Base-by-base conservation (phyloP, 2,888 invertebrate genomes). In the Serripes groenlandicus region DNA sequence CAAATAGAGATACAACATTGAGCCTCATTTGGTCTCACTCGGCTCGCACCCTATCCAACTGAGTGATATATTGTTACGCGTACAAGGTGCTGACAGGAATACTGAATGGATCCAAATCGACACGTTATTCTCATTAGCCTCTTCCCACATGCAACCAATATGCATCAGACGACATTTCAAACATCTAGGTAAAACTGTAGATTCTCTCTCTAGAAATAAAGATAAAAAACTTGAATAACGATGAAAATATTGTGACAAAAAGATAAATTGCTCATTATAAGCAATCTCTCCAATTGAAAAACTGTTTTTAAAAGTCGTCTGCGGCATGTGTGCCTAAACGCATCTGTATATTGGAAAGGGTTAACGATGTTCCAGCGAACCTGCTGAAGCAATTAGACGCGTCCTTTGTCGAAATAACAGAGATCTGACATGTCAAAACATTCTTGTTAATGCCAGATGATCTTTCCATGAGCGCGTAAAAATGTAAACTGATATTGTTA, bases 371-470 rank as follows among this genome's bases (percentile, higher is more conserved):
- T n/a, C n/a, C n/a, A n/a, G n/a, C n/a, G n/a, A n/a, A 21, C 49
- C 49, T 49, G 49, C 18, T 21, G 49, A 21, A 49, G 21, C 49
- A 21, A 49, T 49, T 49, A 49, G 49, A 49, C 3, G 49, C 21
- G 3, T 5, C 2, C 49, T 2, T 49, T 62, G 18, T 15, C 32
- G 34, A 1, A 62, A 32, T 34, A 62, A 62, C 34, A 21, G 21
- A 9, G 21, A 62, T 62, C 28, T n/a, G 9, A 34, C 34, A 62
- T 62, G 62, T 62, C 62, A 62, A 62, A 62, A 62, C 62, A 62
- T 32, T 62, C 62, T 62, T 34, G 62, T 62, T 62, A 62, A 18
- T 62, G 30, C 34, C 62, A 62, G 62, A 62, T 34, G 34, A 9
- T 34, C 28, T 34, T 32, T 32, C 21, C 32, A 62, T 32, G 62